phyloP scores from a whole-genome alignment of 2,888 invertebrate species.

The Aelia acuminata region DNA sequence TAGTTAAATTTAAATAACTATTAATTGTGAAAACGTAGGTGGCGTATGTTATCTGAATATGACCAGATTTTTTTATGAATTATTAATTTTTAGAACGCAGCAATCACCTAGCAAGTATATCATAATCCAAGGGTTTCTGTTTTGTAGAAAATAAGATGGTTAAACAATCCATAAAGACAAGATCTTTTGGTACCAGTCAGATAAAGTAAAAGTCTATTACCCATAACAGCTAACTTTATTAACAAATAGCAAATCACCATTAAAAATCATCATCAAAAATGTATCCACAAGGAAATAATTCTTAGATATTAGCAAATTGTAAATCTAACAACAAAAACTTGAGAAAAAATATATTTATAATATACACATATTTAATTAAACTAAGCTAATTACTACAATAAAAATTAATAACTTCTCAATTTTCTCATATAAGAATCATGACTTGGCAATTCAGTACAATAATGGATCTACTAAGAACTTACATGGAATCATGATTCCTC shows the following conservation, averaged over 20 bases:
- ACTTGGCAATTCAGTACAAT: neutral
- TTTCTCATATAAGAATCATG: neutral
- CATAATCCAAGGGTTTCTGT: too few species aligned
- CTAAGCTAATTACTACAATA: neutral
- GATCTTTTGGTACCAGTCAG: neutral
- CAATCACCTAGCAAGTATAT: too few species aligned
- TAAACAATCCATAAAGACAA: too few species aligned
- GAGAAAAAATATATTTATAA: neutral
- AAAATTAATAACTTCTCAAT: neutral
- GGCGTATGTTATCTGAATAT: too few species aligned
- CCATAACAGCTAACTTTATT: neutral
- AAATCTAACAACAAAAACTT: neutral
- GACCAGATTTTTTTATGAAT: too few species aligned
- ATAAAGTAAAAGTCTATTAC: neutral
- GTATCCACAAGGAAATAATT: neutral
- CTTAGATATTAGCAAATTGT: neutral
- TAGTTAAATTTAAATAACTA: too few species aligned
- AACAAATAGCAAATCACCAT: neutral
- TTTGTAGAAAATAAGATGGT: too few species aligned
- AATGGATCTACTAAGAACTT: neutral
- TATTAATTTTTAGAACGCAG: too few species aligned
- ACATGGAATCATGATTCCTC: constrained; percentile 39
- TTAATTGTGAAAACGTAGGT: too few species aligned
- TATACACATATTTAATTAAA: too few species aligned
- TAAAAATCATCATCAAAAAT: neutral